Conservation (phyloP, 2,797 vertebrate species). For the Trachops cirrhosus region DNA sequence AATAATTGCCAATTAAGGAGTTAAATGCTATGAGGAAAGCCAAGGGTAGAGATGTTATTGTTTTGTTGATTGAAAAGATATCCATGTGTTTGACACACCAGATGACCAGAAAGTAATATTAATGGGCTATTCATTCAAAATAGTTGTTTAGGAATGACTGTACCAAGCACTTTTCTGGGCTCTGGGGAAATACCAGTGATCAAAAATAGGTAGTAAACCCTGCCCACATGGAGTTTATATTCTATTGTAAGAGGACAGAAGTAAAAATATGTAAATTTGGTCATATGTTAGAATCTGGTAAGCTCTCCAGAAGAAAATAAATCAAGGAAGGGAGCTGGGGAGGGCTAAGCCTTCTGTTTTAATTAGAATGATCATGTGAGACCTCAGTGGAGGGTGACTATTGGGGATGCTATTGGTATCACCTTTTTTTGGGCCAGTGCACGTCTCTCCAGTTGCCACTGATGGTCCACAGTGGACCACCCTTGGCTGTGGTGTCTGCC, state of each 20-base stretch:
- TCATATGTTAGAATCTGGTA: background rate
- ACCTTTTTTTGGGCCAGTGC: background rate
- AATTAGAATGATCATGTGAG: background rate
- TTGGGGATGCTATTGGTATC: background rate
- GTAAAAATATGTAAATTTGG: background rate
- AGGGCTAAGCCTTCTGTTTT: background rate
- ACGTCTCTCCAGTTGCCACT: background rate
- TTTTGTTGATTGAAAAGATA: background rate
- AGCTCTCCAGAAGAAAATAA: background rate
- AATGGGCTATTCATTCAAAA: background rate
- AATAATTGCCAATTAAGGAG: background rate
- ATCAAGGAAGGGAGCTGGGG: background rate
- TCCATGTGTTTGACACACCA: background rate
- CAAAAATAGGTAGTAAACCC: background rate
- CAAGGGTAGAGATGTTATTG: background rate
- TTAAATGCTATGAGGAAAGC: background rate
- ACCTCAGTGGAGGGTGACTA: background rate
- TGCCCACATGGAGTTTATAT: background rate
- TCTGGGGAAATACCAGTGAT: background rate
- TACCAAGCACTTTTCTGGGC: background rate
- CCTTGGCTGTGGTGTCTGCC: no score
- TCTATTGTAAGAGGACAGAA: background rate
- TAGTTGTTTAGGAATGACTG: background rate
- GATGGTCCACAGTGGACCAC: background rate
- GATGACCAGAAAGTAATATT: background rate